These are phyloP conservation scores for Acrossocheilus fasciatus DNA, from an alignment of 2,797 vertebrate genomes.

Conservation along the genomic window DNA sequence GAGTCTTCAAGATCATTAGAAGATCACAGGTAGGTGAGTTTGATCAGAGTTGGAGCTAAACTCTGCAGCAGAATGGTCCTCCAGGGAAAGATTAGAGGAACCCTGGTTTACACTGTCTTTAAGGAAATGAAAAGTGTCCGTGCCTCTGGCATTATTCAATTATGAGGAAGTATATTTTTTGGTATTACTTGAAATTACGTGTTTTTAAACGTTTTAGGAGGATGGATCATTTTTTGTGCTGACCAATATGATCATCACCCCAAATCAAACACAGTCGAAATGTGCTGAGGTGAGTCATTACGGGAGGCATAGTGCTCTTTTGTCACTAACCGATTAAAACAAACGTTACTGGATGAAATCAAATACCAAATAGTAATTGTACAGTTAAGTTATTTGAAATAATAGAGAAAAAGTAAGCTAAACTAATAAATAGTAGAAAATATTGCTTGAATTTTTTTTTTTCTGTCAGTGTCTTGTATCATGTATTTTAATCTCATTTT, in stretches of 20 bases:
- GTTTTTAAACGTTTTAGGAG: conserved; percentile 59
- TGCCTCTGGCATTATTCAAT: background rate
- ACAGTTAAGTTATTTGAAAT: background rate
- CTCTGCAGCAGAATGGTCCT: too few relatives aligned
- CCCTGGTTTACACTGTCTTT: too few relatives aligned
- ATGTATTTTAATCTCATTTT: background rate
- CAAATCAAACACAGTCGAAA: conserved; percentile 78
- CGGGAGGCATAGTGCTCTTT: accelerated
- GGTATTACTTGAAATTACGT: background rate
- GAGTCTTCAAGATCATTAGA: too few relatives aligned
- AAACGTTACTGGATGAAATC: background rate
- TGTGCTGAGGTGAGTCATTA: conserved; percentile 82
- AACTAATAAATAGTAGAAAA: background rate
- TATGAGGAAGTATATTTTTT: background rate
- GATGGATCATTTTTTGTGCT: conserved; percentile 89
- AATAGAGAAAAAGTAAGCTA: background rate
- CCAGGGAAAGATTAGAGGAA: too few relatives aligned
- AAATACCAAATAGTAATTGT: background rate
- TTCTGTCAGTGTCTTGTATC: background rate
- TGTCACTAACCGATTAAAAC: background rate
- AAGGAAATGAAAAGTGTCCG: background rate
- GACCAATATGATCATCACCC: conserved; percentile 85
- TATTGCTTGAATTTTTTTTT: background rate
- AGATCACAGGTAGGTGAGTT: too few relatives aligned
- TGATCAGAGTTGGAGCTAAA: too few relatives aligned